These are phyloP conservation scores for Embidobia sp. DNA, from an alignment of 2,888 invertebrate species.

Conservation along the genomic window DNA sequence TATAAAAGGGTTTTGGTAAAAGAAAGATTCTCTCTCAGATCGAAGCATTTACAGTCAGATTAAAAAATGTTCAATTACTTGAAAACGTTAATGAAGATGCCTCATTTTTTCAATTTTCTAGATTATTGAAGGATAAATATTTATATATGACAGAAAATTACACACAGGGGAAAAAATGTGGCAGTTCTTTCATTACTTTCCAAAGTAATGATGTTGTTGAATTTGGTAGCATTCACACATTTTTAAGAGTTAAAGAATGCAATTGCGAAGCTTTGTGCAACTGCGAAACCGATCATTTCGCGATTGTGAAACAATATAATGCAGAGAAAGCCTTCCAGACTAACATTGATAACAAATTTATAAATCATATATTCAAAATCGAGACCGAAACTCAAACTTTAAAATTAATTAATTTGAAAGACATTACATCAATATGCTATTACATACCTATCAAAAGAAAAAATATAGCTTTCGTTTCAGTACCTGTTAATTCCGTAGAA, in stretches of 20 bases:
- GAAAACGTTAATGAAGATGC: not conserved
- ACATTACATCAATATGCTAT: conserved; percentile 1
- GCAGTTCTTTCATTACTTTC: conserved; percentile 31
- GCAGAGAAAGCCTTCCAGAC: not conserved
- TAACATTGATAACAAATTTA: not conserved
- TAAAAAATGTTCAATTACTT: too few relatives aligned
- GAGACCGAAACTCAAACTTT: not conserved
- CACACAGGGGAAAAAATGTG: conserved; percentile 8
- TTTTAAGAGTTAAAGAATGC: conserved; percentile 39
- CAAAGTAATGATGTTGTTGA: not conserved
- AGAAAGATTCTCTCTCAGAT: too few relatives aligned
- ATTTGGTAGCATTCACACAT: conserved; percentile 25
- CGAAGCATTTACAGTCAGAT: too few relatives aligned
- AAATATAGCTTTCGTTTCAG: not conserved
- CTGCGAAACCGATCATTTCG: conserved; percentile 21
- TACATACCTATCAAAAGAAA: not conserved
- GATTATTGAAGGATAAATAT: conserved; percentile 32
- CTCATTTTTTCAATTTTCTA: conserved; percentile 13
- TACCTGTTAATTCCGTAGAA: not conserved
- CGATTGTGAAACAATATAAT: not conserved
- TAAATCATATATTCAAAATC: not conserved
- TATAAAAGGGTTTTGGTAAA: too few relatives aligned
- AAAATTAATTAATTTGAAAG: not conserved
- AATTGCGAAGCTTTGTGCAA: conserved; percentile 25
- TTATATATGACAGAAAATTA: conserved; percentile 32